These are phyloP conservation scores for Dendrolimus kikuchii DNA, from an alignment of 1,140 invertebrate genomes.

Conservation along the genomic window DNA sequence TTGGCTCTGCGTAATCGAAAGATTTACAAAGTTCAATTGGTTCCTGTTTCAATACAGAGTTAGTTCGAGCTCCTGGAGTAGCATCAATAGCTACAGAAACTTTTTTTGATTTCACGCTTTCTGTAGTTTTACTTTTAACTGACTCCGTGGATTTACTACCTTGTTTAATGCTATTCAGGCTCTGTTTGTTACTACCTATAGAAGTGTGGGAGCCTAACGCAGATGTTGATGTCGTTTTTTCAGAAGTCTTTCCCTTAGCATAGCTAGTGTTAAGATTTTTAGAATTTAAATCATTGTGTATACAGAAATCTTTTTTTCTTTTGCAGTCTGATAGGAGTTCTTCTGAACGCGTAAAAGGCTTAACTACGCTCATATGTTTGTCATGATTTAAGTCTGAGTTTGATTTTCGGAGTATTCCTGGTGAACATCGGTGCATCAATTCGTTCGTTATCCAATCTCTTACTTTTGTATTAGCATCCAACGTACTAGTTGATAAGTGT, in stretches of 20 bases:
- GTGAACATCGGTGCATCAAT: constrained; percentile 81
- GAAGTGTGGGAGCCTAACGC: constrained; percentile 57
- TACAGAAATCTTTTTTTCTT: constrained; percentile 37
- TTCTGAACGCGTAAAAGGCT: constrained; percentile 52
- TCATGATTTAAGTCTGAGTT: constrained; percentile 67
- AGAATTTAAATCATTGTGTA: constrained; percentile 23
- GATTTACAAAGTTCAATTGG: constrained; percentile 82
- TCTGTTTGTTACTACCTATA: constrained; percentile 48
- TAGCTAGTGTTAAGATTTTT: constrained; percentile 31
- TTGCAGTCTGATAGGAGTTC: constrained; percentile 48
- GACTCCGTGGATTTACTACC: constrained; percentile 59
- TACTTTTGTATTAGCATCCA: constrained; percentile 88
- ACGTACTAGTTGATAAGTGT: constrained; percentile 83
- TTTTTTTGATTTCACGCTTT: constrained; percentile 74
- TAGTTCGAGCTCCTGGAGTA: constrained; percentile 79
- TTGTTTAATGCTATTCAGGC: constrained; percentile 29
- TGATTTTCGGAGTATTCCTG: constrained; percentile 74
- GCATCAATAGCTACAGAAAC: constrained; percentile 84
- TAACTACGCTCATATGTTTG: constrained; percentile 43
- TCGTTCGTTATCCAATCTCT: constrained; percentile 88
- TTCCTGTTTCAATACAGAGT: constrained; percentile 81
- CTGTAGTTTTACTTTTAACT: constrained; percentile 56
- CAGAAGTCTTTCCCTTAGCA: constrained; percentile 46
- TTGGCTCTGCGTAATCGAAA: constrained; percentile 48
- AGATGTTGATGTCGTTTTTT: constrained; percentile 64